Base-by-base conservation (phyloP, 2,113 vertebrate genomes). In the Ifrita kowaldi region DNA sequence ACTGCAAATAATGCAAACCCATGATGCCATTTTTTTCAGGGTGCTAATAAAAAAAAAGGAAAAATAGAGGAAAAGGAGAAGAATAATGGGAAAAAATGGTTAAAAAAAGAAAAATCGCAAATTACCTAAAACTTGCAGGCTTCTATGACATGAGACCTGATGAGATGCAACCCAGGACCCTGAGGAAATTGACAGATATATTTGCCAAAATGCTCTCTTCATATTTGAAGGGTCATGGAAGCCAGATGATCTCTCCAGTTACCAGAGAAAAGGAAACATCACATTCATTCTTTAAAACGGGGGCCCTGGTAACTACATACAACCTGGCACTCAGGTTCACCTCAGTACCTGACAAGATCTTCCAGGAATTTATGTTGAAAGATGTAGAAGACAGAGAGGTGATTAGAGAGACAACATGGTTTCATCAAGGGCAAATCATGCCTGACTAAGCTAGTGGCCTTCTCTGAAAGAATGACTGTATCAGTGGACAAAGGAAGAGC, bases 251-350 rank as follows among this genome's bases (percentile, higher is more conserved):
- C 19, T 50, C 16, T 21, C 2, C 23, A 30, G 10, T 57, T 42
- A 67, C 28, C 27, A 17, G 9, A 84, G n/a, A 41, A 75, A 85
- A 55, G 8, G 39, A 49, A 89, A n/a, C 4, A 24, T 27, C 11
- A 27, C 14, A 71, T 21, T 13, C 5, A 11, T 57, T 89, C 85
- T 79, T 28, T 16, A 35, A 84, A 82, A 47, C 3, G 2, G 0
- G 2, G 1, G 16, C 2, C 10, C 19, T 76, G 15, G 7, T 26
- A 80, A 30, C 8, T 47, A 49, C 17, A 0, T 1, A 49, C 2
- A 35, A 37, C n/a, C 57, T 59, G 57, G n/a, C 4, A 22, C 9
- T 63, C 10, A 53, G 9, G 16, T 23, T 83, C 12, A 67, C 8
- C 9, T 57, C 19, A 33, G 9, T 55, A 59, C 17, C 11, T 46